A percentile compares a stretch with the other conserved stretches of the same genome.
Conservation (phyloP, 2,113 vertebrate genomes). For the Ochotona princeps region DNA sequence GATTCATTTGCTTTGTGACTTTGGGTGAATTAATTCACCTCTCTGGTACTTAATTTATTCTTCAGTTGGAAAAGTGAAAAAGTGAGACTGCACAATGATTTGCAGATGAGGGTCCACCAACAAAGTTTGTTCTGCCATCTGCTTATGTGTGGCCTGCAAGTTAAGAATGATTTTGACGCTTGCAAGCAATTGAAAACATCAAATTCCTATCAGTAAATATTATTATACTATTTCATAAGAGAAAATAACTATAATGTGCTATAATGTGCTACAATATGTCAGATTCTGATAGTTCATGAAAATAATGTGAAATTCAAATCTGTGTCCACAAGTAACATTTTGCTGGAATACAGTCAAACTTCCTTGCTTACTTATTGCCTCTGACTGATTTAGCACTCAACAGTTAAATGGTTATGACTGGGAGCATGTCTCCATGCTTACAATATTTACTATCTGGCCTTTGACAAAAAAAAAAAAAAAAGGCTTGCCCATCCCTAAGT, state of each 20-base stretch:
- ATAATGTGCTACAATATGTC: not conserved
- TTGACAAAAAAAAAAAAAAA: not conserved
- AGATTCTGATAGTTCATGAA: not conserved
- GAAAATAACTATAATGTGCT: not conserved
- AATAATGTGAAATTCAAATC: not conserved
- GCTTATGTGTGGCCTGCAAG: not conserved
- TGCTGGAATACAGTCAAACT: not conserved
- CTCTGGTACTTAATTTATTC: conserved; percentile 48
- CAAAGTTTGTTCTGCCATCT: not conserved
- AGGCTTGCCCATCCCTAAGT: not conserved
- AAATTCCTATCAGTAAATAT: not conserved
- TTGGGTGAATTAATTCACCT: not conserved
- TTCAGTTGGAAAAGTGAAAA: not conserved
- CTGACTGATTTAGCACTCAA: not conserved
- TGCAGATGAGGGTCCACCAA: too few relatives aligned
- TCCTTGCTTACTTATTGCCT: not conserved
- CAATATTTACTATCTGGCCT: not conserved
- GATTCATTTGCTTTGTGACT: conserved; percentile 3
- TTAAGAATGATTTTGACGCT: not conserved
- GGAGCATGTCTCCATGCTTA: accelerated
- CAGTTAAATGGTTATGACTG: not conserved
- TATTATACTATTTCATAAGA: not conserved
- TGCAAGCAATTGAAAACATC: conserved; percentile 1
- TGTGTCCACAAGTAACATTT: not conserved
- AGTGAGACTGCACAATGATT: not conserved